These are phyloP conservation scores for Salmo trutta DNA, from an alignment of 2,797 vertebrate species.

Conservation along the genomic window DNA sequence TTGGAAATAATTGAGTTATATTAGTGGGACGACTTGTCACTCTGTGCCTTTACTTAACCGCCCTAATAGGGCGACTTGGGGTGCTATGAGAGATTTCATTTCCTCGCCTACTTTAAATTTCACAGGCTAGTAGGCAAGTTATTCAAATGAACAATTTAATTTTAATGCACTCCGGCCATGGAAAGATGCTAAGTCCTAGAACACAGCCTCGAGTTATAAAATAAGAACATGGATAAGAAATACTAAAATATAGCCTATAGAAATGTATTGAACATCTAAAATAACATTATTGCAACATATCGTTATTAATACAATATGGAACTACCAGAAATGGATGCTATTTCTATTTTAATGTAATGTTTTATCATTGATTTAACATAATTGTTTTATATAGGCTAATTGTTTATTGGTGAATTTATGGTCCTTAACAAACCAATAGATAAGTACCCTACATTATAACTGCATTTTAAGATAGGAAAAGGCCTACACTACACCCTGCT, in stretches of 20 bases:
- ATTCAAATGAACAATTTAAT: constrained; percentile 66
- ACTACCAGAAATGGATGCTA: neutral
- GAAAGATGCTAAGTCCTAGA: constrained; percentile 55
- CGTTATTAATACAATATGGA: neutral
- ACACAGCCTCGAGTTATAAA: constrained; percentile 30
- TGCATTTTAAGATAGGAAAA: constrained; percentile 29
- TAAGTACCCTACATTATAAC: constrained; percentile 20
- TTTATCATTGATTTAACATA: neutral
- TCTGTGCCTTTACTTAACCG: constrained; percentile 73
- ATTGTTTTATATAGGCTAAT: constrained; percentile 6
- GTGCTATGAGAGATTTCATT: constrained; percentile 56
- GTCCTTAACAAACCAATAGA: constrained; percentile 3
- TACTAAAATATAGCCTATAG: constrained; percentile 4
- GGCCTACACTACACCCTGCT: constrained; percentile 70
- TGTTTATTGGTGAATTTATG: constrained; percentile 11
- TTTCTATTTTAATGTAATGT: neutral
- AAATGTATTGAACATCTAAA: neutral
- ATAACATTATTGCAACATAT: constrained; percentile 11
- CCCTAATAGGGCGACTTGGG: constrained; percentile 68
- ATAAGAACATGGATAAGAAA: constrained; percentile 9
- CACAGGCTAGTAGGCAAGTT: constrained; percentile 64
- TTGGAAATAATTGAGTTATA: constrained; percentile 74
- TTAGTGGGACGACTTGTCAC: constrained; percentile 75
- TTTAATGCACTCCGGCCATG: constrained; percentile 62
- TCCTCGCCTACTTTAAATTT: constrained; percentile 56